Percentiles rank a stretch among this genome's conserved stretches.
phyloP scores from a whole-genome alignment of 1,140 invertebrate genomes.

The Cotesia typhae region DNA sequence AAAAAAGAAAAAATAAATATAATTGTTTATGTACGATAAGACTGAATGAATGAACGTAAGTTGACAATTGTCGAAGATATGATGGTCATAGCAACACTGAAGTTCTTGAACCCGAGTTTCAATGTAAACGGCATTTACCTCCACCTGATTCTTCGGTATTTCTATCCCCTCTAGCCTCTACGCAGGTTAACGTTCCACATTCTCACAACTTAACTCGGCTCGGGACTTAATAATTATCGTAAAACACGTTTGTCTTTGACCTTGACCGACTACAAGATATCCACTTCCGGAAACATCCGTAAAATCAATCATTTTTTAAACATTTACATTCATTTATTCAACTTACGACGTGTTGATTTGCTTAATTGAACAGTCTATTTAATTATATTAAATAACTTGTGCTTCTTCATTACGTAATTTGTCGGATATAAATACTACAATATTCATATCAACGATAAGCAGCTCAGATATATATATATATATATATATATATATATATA shows the following conservation, averaged over 20 bases:
- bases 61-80: slow-evolving; percentile 45
- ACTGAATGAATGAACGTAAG: slow-evolving; percentile 16
- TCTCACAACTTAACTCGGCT: slow-evolving; percentile 36
- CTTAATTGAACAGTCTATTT: too few relatives aligned
- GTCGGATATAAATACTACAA: too few relatives aligned
- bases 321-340: neutral
- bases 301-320: neutral
- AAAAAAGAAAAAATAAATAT: neutral
- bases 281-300: slow-evolving; percentile 31
- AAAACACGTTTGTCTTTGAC: slow-evolving; percentile 43
- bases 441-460: too few relatives aligned
- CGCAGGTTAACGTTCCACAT: slow-evolving; percentile 56
- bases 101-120: slow-evolving; percentile 50
- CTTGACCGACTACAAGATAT: slow-evolving; percentile 54
- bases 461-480: too few relatives aligned
- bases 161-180: slow-evolving; percentile 19
- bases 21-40: slow-evolving; percentile 17
- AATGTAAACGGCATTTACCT: slow-evolving; percentile 51
- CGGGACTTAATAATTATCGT: slow-evolving; percentile 5
- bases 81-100: slow-evolving; percentile 63
- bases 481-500: too few relatives aligned
- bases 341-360: too few relatives aligned
- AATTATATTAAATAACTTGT: too few relatives aligned
- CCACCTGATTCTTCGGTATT: slow-evolving; percentile 46
- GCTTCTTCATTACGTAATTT: too few relatives aligned